Base-by-base conservation (phyloP, 2,888 invertebrate genomes). In the Lapara coniferarum region DNA sequence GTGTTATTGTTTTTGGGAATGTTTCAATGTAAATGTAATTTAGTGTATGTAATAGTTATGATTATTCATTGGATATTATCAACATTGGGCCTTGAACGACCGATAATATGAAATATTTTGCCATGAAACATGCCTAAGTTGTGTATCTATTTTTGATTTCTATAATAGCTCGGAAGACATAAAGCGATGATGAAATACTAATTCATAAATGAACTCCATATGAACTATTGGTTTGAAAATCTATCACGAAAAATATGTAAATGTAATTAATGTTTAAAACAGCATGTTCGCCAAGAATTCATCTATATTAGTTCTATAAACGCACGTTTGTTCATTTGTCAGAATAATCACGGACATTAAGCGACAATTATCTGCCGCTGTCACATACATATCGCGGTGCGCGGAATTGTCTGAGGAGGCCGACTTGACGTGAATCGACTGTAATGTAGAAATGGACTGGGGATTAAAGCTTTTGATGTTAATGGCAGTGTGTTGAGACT, bases 341-440 rank as follows among this genome's bases (percentile, higher is more conserved):
- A 85, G 75, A 72, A 73, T 81, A 84, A 85, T 85, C 84, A 78
- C 73, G 75, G 72, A 82, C 83, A 84, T 85, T 85, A 63, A 85
- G 80, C 70, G 75, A 78, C 80, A 85, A 85, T 85, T 85, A 85
- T 81, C 70, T 72, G 72, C 73, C 76, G 75, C 78, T 78, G 77
- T 79, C 79, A 81, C 78, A 19, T 12, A 49, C 19, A 25, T 63
- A 63, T 63, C 63, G 63, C 63, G 16, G 46, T 14, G 19, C 63
- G 7, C 10, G 63, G 63, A 63, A 63, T 84, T 83, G 82, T 81
- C 78, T 72, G 66, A 25, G 66, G 10, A 56, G 49, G 75, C 76
- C 77, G 78, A 79, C 77, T 75, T 57, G 66, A 57, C 66, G 66
- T 49, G 46, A 63, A 49, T 63, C 16, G 5, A 63, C 63, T 63